phyloP scores from a whole-genome alignment of 1,140 invertebrate species.

The Halictus rubicundus region DNA sequence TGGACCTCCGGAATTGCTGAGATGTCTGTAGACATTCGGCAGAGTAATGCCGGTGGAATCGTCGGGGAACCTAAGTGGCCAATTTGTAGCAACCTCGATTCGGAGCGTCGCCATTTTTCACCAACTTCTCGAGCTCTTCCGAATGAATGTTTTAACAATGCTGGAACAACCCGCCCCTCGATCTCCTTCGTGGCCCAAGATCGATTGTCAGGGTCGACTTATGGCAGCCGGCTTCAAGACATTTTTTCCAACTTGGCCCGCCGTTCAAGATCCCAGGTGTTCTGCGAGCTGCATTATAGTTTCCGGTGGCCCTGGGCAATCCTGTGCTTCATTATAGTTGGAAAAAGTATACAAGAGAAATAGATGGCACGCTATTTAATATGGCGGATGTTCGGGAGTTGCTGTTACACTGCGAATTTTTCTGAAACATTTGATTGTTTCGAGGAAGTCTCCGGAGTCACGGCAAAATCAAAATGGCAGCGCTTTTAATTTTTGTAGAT shows the following conservation, averaged over 20 bases:
- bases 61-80: conserved; percentile 40
- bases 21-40: conserved; percentile 5
- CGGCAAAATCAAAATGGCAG: too few species aligned
- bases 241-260: background rate
- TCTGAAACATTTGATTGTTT: too few species aligned
- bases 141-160: conserved; percentile 39
- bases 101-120: conserved; percentile 34
- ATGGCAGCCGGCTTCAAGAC: background rate
- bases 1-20: conserved; percentile 3
- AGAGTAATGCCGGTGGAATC: conserved; percentile 31
- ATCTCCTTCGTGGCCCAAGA: background rate
- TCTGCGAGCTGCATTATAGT: too few species aligned
- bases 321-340: too few species aligned
- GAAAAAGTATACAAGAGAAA: too few species aligned
- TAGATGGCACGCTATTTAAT: too few species aligned
- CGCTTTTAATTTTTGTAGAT: too few species aligned
- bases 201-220: background rate
- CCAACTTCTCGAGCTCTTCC: conserved; percentile 11
- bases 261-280: too few species aligned
- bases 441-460: too few species aligned
- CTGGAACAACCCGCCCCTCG: background rate
- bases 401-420: too few species aligned
- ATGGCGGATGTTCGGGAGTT: too few species aligned
- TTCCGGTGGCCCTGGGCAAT: too few species aligned
- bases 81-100: conserved; percentile 42